phyloP scores from a whole-genome alignment of 1,140 invertebrate genomes.

The Brachionus manjavacas region DNA sequence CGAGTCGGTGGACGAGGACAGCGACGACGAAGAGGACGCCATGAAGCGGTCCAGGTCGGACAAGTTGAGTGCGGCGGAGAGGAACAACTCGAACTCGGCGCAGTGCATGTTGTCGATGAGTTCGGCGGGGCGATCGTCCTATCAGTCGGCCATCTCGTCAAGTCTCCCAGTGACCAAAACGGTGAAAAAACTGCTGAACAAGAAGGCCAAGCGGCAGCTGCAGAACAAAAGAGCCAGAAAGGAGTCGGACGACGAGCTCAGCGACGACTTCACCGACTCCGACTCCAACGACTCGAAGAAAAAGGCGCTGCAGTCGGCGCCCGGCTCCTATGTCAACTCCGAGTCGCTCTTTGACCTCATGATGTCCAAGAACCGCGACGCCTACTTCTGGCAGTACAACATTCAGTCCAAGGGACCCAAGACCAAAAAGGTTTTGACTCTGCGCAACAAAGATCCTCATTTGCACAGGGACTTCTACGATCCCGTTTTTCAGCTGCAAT shows the following conservation, averaged over 20 bases:
- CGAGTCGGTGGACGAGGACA: neutral
- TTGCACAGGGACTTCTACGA: conserved; percentile 80
- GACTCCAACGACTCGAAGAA: conserved; percentile 12
- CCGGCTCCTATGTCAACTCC: neutral
- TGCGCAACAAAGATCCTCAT: conserved; percentile 73
- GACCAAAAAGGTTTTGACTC: conserved; percentile 52
- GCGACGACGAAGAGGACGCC: too few species aligned
- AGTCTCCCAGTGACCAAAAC: conserved; percentile 7
- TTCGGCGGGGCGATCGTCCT: too few species aligned
- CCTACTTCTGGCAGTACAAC: conserved; percentile 96
- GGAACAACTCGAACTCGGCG: too few species aligned
- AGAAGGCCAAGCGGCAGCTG: neutral
- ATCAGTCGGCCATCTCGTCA: too few species aligned
- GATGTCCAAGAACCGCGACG: conserved; percentile 21
- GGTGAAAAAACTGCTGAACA: neutral
- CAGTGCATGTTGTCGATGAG: too few species aligned
- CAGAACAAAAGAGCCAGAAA: neutral
- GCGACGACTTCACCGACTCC: neutral
- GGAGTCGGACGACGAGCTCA: conserved; percentile 25
- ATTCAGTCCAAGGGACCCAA: conserved; percentile 96
- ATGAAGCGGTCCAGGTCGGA: too few species aligned
- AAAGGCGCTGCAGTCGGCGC: neutral
- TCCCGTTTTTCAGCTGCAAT: conserved; percentile 70
- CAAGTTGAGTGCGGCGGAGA: too few species aligned
- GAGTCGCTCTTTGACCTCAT: conserved; percentile 23